These are phyloP conservation scores for Spisula subtruncata DNA, from an alignment of 2,888 invertebrate genomes.

Conservation along the genomic window DNA sequence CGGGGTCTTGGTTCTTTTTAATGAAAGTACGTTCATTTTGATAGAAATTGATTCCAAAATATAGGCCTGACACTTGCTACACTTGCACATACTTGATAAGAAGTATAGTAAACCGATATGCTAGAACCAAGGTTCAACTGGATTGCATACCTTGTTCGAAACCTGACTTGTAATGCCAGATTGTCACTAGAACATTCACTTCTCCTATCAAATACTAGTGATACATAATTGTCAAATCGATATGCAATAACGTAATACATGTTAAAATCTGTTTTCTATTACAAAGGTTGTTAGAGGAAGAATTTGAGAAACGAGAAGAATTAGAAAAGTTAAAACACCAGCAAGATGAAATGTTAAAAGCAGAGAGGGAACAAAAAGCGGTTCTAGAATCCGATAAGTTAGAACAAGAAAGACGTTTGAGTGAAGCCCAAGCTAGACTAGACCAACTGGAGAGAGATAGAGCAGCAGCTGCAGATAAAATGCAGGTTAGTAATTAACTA, in stretches of 20 bases:
- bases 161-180: too few relatives aligned
- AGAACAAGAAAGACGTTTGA: constrained; percentile 75
- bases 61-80: too few relatives aligned
- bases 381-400: constrained; percentile 92
- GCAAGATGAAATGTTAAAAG: constrained; percentile 92
- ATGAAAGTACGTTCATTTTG: too few relatives aligned
- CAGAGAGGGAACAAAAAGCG: constrained; percentile 92
- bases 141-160: too few relatives aligned
- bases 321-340: constrained; percentile 93
- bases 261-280: not conserved
- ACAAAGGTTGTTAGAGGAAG: constrained; percentile 91
- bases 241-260: not conserved
- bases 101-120: too few relatives aligned
- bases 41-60: too few relatives aligned
- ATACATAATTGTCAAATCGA: too few relatives aligned
- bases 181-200: too few relatives aligned
- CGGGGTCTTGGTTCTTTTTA: too few relatives aligned
- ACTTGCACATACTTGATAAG: too few relatives aligned
- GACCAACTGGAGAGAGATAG: constrained; percentile 89
- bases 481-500: constrained; percentile 78
- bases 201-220: too few relatives aligned
- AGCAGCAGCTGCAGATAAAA: constrained; percentile 89
- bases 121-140: too few relatives aligned
- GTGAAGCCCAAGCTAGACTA: constrained; percentile 73
- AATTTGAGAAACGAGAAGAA: constrained; percentile 94